Base-by-base conservation (phyloP, 2,113 vertebrate species). In the Phainopepla nitens region DNA sequence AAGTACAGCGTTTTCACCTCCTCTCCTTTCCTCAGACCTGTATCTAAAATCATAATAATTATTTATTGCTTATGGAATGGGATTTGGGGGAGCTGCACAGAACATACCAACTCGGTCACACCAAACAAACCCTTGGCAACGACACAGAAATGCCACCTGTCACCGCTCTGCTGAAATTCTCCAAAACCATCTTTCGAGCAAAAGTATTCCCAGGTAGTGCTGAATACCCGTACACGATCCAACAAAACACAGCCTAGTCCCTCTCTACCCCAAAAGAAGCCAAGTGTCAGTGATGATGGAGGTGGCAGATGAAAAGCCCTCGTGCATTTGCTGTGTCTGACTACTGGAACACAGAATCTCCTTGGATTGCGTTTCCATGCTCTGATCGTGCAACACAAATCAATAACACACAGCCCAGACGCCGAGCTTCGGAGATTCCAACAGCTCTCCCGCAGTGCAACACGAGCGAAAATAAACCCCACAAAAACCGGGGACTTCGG, bases 281-380 rank as follows among this genome's bases (percentile, higher is more conserved):
- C 19, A 22, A 65, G 41, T 11, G 7, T 10, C 25, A 1, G 23
- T 4, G 12, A 11, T 0, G 27, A 14, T 1, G 11, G 28, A 41
- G 62, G n/a, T 0, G 14, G 29, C 0, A 14, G 36, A 13, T 15
- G 24, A 62, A 36, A 75, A 81, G 19, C 35, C 70, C 19, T 0
- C 17, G 54, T 4, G 9, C 17, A 3, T 35, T 68, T 5, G 13
- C 41, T 5, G n/a, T 5, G 12, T 1, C 22, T 0, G 2, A 11
- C 49, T 22, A 1, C 4, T 1, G 61, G 73, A 9, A n/a, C 44
- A 33, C 66, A 57, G 21, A 50, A 50, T 11, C 17, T 60, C 61
- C 53, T 4, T 0, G 45, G 45, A 2, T 15, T 5, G 11, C 5
- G 31, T 4, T 16, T 24, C 65, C 12, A 42, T 23, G 33, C 50